Conservation (phyloP, 1,140 invertebrate genomes). For the Drosophila melanica region DNA sequence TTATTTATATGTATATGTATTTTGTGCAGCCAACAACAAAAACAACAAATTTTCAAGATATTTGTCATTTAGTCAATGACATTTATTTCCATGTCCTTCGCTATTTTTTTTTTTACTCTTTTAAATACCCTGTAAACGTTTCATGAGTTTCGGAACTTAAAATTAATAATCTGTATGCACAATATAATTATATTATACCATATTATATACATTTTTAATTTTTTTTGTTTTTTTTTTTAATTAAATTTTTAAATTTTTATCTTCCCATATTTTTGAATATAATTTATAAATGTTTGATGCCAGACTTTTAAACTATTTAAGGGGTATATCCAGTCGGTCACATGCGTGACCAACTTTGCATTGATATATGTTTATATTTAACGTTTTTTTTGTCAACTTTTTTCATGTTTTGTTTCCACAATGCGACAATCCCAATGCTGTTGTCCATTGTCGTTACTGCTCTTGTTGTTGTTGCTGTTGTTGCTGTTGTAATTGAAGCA, state of each 20-base stretch:
- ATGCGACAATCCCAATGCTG: constrained; percentile 65
- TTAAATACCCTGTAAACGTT: constrained; percentile 20
- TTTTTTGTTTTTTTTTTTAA: no score
- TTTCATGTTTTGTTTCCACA: constrained; percentile 54
- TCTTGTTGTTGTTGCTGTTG: constrained; percentile 45
- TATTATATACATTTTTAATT: no score
- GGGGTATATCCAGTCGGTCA: constrained; percentile 5
- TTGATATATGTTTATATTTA: constrained; percentile 12
- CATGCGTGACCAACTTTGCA: neutral
- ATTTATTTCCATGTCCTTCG: constrained; percentile 77
- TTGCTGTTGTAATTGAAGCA: constrained; percentile 77
- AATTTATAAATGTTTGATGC: no score
- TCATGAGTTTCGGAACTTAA: no score
- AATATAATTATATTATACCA: no score
- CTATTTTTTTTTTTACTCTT: constrained; percentile 25
- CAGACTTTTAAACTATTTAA: neutral
- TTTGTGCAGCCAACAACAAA: constrained; percentile 37
- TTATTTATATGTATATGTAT: constrained; percentile 29
- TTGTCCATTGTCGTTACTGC: constrained; percentile 50
- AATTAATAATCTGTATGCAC: no score
- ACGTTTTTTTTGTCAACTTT: constrained; percentile 34
- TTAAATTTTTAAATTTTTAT: no score
- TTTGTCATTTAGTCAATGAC: constrained; percentile 82
- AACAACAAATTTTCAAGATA: constrained; percentile 68
- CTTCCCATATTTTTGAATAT: no score